These are phyloP conservation scores for Anolis sagrei DNA, from an alignment of 2,113 vertebrate genomes.

Conservation along the genomic window DNA sequence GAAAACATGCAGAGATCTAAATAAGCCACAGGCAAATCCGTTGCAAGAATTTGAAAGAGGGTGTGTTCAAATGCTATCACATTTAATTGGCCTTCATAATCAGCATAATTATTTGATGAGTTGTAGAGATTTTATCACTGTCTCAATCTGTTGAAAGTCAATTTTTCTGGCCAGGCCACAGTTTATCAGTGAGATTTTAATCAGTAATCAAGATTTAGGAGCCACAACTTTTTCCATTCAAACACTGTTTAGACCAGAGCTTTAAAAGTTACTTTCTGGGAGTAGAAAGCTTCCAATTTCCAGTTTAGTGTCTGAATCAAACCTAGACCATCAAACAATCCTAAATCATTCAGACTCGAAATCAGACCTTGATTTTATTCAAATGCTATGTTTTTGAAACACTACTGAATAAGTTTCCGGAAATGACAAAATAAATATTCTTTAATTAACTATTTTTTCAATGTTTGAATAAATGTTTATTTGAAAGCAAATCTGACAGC, in stretches of 20 bases:
- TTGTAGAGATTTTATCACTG: slow-evolving; percentile 2
- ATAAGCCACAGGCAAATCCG: background rate
- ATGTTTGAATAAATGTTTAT: background rate
- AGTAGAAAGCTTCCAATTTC: too few species aligned
- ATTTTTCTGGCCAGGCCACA: background rate
- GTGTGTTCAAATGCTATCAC: background rate
- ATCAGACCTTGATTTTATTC: background rate
- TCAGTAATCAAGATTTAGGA: background rate
- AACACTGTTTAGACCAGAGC: background rate
- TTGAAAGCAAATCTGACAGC: background rate
- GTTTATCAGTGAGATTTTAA: background rate
- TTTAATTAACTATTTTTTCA: background rate
- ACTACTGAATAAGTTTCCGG: background rate
- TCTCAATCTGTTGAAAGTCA: background rate
- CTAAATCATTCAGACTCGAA: background rate
- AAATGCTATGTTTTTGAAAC: background rate
- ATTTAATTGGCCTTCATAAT: background rate
- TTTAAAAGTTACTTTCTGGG: too few species aligned
- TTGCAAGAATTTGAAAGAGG: background rate
- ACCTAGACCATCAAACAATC: background rate
- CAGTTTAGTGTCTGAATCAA: background rate
- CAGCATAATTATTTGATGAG: background rate
- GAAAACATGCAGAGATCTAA: background rate
- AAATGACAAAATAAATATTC: background rate
- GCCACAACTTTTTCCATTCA: background rate